Base-by-base conservation (phyloP, 2,797 vertebrate genomes). In the Acanthurus leucopareius region DNA sequence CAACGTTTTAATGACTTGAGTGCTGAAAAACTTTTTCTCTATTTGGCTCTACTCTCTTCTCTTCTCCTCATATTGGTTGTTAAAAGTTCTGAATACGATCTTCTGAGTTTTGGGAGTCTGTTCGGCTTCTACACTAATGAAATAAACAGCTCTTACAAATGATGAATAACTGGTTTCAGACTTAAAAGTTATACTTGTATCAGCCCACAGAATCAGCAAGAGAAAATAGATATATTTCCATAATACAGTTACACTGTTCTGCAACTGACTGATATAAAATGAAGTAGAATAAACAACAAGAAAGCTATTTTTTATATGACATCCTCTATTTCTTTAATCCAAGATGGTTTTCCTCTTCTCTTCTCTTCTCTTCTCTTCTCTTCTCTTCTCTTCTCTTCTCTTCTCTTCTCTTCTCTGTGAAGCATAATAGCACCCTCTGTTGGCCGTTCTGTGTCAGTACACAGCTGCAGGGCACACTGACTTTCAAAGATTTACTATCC, bases 391-490 rank as follows among this genome's bases (percentile, higher is more conserved):
- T 32, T 32, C 28, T 32, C 28, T 32, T 32, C 28, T 32, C 28
- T 32, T 32, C 2, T 61, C 25, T 19, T 28, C 40, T 59, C 10
- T 59, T 20, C 14, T 68, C 13, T 63, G 32, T 56, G n/a, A 71
- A 74, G 62, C 10, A 2, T 51, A 54, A 45, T 17, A 83, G 64
- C 69, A 2, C 74, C 86, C 76, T 77, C 88, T 89, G 44, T 38
- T 79, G 87, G 82, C 17, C 14, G 1, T 2, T 5, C 16, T 57
- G 15, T 47, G 77, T 71, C 84, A 83, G 65, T 69, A 64, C 89
- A 81, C 19, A 77, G 83, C 78, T 87, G 84, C 88, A 84, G 75
- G 79, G 47, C 51, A 54, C 28, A 42, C 35, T 45, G 69, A 71
- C 53, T 80, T 84, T 62, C 69, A 84, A 80, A 62, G 28, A 84